phyloP scores from a whole-genome alignment of 1,140 invertebrate species.

The Bombus difficillimus region DNA sequence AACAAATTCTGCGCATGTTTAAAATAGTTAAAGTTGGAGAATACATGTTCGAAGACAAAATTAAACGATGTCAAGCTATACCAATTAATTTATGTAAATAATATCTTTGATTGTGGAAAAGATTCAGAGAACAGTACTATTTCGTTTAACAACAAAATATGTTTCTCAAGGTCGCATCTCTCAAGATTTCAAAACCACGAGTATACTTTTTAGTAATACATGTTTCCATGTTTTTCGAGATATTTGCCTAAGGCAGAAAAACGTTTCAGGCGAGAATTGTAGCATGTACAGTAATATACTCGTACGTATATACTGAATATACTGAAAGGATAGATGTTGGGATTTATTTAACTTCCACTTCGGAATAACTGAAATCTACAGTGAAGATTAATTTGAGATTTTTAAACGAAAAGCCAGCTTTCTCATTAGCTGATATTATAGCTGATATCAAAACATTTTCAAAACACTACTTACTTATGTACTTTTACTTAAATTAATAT shows the following conservation, averaged over 20 bases:
- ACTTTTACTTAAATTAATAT: no score
- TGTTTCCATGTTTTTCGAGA: neutral
- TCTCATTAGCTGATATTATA: no score
- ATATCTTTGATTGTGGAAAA: neutral
- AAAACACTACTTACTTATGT: no score
- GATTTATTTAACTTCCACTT: no score
- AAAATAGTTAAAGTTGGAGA: neutral
- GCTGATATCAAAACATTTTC: no score
- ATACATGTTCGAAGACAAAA: neutral
- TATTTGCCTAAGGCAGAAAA: neutral
- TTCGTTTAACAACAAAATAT: neutral
- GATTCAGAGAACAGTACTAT: no score
- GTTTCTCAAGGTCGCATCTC: neutral
- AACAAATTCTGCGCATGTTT: neutral
- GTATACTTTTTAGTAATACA: neutral
- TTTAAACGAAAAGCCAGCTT: no score
- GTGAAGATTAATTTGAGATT: no score
- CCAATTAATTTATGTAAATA: neutral
- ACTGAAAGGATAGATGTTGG: no score
- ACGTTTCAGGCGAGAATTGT: neutral
- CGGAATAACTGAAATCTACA: no score
- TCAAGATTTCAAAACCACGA: neutral
- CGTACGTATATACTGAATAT: no score
- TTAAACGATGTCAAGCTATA: neutral
- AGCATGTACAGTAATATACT: no score